Base-by-base conservation (phyloP, 2,888 invertebrate genomes). In the Drosophila ustulata region DNA sequence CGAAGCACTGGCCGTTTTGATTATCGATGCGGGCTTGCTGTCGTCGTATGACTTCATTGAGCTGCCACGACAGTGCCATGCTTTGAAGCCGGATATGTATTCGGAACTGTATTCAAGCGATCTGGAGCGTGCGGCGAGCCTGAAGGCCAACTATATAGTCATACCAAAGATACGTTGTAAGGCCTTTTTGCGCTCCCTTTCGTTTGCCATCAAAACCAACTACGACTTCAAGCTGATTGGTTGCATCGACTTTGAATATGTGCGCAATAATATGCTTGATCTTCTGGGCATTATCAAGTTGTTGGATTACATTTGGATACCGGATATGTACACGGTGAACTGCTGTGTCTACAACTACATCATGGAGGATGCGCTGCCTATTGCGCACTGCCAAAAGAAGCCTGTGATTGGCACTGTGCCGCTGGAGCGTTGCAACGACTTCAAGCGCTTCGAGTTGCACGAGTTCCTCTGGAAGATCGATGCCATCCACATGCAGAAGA, bases 401-500 rank as follows among this genome's bases (percentile, higher is more conserved):
- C 83, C 92, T 0, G 75, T 92, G 1, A 86, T 92, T 50, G 92
- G 90, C 25, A 88, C 89, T 3, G 88, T 92, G 6, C 92, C 92
- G 0, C 59, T 92, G 32, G 88, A 90, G 62, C 84, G 82, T 4
- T 91, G 91, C 63, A 90, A 88, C 37, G 92, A 92, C 53, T 92
- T 91, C n/a, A 90, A 88, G 47, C 82, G 82, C 0, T 87, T 90
- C n/a, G 90, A 92, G 71, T 76, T 90, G 70, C 87, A 92, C 37
- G 81, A 88, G 34, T 83, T 88, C 39, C 81, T 92, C 0, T 90
- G 83, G 75, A 82, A 90, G 62, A 80, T 92, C 9, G 91, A 92
- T 58, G 75, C 91, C 5, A 87, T 92, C 9, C 85, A 91, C n/a
- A 92, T 92, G 37, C 90, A 91, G 57, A 92, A 91, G 66, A 92